Evolutionary conservation across 2,888 invertebrate species (phyloP), one percentile per base, ranked within the genome.

Genomic region (Tachina fera): DNA sequence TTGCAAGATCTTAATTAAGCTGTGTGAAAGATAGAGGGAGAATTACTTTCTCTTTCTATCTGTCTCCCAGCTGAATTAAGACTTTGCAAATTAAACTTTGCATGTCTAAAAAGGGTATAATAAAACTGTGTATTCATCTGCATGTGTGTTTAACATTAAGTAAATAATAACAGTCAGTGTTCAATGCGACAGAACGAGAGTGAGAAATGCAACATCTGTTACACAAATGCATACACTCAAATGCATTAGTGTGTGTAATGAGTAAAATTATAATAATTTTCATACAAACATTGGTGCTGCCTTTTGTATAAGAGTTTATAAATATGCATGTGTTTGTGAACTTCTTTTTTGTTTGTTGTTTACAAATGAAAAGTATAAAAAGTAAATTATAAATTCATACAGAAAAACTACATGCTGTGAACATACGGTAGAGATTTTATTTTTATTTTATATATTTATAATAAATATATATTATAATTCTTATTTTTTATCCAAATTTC

Each of bases 321-420:
- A n/a, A n/a, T n/a, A n/a, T 16, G 39, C 39, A 39, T 67, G 39
- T 51, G 9, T 14, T 13, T 56, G 61, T 43, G 41, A 9, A 16
- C 11, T 22, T 9, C 16, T 43, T 70, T 70, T 63, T 75, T 43
- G 43, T 43, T 70, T 70, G 53, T 75, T 43, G 43, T 75, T 61
- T 63, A 63, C 63, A 63, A 63, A 75, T 75, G 49, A 63, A 63
- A 74, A 63, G 61, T 61, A 19, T 19, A 61, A 60, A 49, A 65
- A 45, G 49, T 63, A 78, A 79, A 83, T 83, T 83, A 79, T 75
- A 83, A 74, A 75, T 83, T 79, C 78, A 79, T 79, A 79, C 63
- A 72, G 83, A 78, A 83, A 83, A 79, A 78, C 79, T 74, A 83
- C 74, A 83, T 79, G 78, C 79, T 75, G 68, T 16, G 78, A 83